These are phyloP conservation scores for Rutilus rutilus DNA, from an alignment of 2,113 vertebrate genomes.

Conservation along the genomic window DNA sequence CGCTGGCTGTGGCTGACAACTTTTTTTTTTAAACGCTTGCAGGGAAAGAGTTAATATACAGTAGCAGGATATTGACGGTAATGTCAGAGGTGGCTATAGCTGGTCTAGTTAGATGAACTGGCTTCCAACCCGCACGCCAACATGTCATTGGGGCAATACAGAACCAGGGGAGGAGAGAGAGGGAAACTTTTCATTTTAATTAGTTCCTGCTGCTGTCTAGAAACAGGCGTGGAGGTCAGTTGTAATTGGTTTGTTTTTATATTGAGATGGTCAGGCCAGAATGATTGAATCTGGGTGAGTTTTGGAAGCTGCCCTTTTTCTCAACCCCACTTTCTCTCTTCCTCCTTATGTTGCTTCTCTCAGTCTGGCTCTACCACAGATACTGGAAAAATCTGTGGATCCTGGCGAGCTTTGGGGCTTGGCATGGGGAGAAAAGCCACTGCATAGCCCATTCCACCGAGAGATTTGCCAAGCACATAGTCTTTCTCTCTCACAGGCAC, in stretches of 20 bases:
- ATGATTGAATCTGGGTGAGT: constrained; percentile 72
- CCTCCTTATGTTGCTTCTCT: constrained; percentile 9
- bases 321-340: constrained; percentile 51
- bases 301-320: constrained; percentile 36
- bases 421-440: constrained; percentile 66
- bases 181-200: constrained; percentile 73
- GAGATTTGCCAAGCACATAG: constrained; percentile 68
- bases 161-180: constrained; percentile 41
- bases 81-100: constrained; percentile 62
- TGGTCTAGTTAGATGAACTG: constrained; percentile 56
- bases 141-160: constrained; percentile 62
- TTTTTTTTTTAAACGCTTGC: no score
- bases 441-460: constrained; percentile 61
- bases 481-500: constrained; percentile 2
- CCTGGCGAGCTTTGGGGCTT: constrained; percentile 62
- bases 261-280: constrained; percentile 70
- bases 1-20: no score
- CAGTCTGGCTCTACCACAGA: constrained; percentile 59
- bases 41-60: background rate
- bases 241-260: constrained; percentile 77
- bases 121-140: constrained; percentile 51
- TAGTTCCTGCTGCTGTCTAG: constrained; percentile 70
- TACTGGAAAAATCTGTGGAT: constrained; percentile 70
- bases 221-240: constrained; percentile 70
- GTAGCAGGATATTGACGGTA: constrained; percentile 65